Evolutionary conservation across 2,113 vertebrate species (phyloP).

Genomic region (Haemorhous mexicanus): DNA sequence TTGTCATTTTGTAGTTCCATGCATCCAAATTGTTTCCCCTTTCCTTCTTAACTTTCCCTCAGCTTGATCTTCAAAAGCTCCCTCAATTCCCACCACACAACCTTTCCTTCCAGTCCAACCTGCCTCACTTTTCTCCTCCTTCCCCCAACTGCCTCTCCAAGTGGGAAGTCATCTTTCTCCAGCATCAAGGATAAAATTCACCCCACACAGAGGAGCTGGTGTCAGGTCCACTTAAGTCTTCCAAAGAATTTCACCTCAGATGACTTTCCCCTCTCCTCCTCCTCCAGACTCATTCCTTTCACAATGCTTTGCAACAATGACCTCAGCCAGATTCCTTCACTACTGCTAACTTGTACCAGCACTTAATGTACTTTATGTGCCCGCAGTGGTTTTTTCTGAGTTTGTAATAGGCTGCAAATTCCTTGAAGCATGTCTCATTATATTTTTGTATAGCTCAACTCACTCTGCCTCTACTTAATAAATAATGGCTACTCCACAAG

Average conservation of each 20-base stretch:
- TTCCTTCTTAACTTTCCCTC: neutral
- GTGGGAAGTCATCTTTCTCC: neutral
- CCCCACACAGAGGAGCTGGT: neutral
- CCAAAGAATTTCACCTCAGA: slow-evolving; percentile 42
- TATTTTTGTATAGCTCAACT: slow-evolving; percentile 49
- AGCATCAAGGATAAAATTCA: neutral
- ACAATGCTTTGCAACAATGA: slow-evolving; percentile 50
- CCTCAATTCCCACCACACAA: neutral
- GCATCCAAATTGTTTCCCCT: neutral
- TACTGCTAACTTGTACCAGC: slow-evolving; percentile 58
- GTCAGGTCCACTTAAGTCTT: slow-evolving; percentile 34
- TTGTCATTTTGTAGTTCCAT: neutral
- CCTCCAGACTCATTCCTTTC: slow-evolving; percentile 28
- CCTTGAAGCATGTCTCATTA: slow-evolving; percentile 64
- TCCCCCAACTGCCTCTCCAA: neutral
- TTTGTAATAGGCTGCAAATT: slow-evolving; percentile 56
- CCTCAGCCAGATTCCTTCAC: slow-evolving; percentile 52
- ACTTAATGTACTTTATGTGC: slow-evolving; percentile 61
- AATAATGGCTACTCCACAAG: slow-evolving; percentile 32
- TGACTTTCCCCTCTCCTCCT: slow-evolving; percentile 23
- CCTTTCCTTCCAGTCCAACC: neutral
- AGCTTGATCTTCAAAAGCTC: neutral
- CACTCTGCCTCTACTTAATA: slow-evolving; percentile 32
- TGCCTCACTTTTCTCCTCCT: neutral
- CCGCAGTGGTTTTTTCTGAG: slow-evolving; percentile 31